Conservation (phyloP, 2,113 vertebrate species). For the Cochlearius cochlearius region DNA sequence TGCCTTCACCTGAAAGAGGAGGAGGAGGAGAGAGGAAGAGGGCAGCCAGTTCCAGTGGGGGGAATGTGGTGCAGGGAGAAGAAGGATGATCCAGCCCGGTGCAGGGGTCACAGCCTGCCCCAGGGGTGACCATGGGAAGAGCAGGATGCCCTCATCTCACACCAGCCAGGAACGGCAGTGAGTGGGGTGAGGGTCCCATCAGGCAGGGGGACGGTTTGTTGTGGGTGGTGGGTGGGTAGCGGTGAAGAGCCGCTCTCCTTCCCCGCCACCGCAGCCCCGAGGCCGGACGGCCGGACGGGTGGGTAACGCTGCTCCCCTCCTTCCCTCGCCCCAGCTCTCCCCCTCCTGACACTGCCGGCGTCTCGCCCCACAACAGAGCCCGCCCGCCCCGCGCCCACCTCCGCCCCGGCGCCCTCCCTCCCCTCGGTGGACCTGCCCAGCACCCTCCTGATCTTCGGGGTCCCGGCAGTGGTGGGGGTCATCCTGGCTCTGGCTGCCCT, state of each 20-base stretch:
- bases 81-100: not conserved
- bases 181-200: not conserved
- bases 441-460: not conserved
- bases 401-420: not conserved
- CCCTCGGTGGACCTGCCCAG: not conserved
- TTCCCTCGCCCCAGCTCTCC: not conserved
- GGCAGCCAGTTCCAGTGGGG: not conserved
- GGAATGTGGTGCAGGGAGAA: not conserved
- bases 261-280: accelerated
- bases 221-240: not conserved
- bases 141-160: not conserved
- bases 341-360: not conserved
- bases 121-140: not conserved
- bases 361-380: constrained; percentile 26
- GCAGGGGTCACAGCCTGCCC: not conserved
- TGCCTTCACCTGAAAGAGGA: not conserved
- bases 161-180: not conserved
- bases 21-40: not conserved
- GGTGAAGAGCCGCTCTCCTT: not conserved
- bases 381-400: not conserved
- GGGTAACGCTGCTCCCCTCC: not conserved
- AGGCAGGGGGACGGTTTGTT: not conserved
- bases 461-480: not conserved
- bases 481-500: not conserved
- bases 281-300: not conserved